Percentiles rank a stretch among this genome's conserved stretches.
phyloP scores from a whole-genome alignment of 1,140 invertebrate species.

The Conopomorpha cramerella region DNA sequence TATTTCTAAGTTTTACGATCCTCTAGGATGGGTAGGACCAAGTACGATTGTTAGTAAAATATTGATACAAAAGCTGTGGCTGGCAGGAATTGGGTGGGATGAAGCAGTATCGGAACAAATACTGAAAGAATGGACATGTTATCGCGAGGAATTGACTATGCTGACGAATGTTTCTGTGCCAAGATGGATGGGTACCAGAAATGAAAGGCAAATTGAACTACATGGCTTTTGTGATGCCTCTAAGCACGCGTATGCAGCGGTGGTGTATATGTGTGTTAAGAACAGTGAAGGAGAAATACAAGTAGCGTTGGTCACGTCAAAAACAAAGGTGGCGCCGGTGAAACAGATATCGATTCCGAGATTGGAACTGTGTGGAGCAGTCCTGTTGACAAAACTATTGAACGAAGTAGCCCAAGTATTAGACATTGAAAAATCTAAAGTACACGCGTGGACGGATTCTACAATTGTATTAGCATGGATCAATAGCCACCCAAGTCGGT shows the following conservation, averaged over 20 bases:
- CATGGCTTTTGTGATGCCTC: conserved; percentile 21
- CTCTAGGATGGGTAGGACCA: conserved; percentile 30
- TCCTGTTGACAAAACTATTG: conserved; percentile 7
- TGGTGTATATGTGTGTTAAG: conserved; percentile 8
- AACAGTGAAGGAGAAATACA: conserved; percentile 5
- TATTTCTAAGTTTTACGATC: conserved; percentile 13
- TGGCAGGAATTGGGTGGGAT: conserved; percentile 24
- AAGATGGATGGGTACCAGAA: conserved; percentile 3
- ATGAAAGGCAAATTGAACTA: conserved; percentile 1
- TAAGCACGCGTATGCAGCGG: conserved; percentile 13
- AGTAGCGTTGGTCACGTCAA: conserved; percentile 16
- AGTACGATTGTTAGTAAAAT: conserved; percentile 29
- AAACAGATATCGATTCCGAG: conserved; percentile 11
- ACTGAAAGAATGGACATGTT: conserved; percentile 5
- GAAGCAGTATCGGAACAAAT: conserved; percentile 9
- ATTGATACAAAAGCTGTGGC: conserved; percentile 36
- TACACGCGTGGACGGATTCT: conserved; percentile 13
- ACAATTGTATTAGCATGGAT: conserved; percentile 13
- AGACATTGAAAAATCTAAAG: neutral
- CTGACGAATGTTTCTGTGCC: conserved; percentile 5
- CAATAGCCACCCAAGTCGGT: conserved; percentile 3
- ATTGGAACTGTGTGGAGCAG: conserved; percentile 13
- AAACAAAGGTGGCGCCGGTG: conserved; percentile 20
- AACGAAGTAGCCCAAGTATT: conserved; percentile 2
- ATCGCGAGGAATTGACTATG: conserved; percentile 4